These are phyloP conservation scores for Lates calcarifer DNA, from an alignment of 2,113 vertebrate species.

Conservation along the genomic window DNA sequence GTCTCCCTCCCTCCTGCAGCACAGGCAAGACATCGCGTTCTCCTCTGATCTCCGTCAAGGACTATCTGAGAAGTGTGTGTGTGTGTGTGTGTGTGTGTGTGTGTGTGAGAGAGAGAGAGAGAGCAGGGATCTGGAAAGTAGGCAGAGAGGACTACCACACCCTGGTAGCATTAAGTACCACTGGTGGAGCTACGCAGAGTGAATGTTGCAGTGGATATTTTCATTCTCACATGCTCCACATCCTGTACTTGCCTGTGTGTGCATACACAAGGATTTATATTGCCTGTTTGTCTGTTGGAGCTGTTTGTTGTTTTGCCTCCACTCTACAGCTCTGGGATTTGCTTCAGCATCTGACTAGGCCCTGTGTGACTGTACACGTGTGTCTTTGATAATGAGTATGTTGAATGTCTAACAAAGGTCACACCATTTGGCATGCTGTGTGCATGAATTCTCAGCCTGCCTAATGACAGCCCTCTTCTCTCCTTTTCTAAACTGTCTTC, in stretches of 20 bases:
- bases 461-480: slow-evolving; percentile 41
- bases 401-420: slow-evolving; percentile 67
- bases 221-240: slow-evolving; percentile 21
- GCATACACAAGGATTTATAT: slow-evolving; percentile 4
- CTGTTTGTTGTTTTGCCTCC: slow-evolving; percentile 36
- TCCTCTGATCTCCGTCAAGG: slow-evolving; percentile 76
- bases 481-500: slow-evolving; percentile 29
- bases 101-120: neutral
- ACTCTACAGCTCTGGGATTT: slow-evolving; percentile 28
- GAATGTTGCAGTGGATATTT: slow-evolving; percentile 57
- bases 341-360: slow-evolving; percentile 28
- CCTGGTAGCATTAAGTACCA: slow-evolving; percentile 59
- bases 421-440: slow-evolving; percentile 46
- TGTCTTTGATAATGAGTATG: slow-evolving; percentile 45
- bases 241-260: slow-evolving; percentile 31
- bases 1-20: slow-evolving; percentile 71
- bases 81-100: slow-evolving; percentile 27
- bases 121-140: slow-evolving; percentile 49
- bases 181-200: slow-evolving; percentile 36
- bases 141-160: slow-evolving; percentile 71
- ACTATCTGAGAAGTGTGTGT: slow-evolving; percentile 65
- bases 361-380: slow-evolving; percentile 34
- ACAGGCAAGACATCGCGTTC: slow-evolving; percentile 67
- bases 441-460: slow-evolving; percentile 38
- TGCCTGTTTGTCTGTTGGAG: slow-evolving; percentile 6